Conservation (phyloP, 1,140 invertebrate genomes). For the Cyclina sinensis region DNA sequence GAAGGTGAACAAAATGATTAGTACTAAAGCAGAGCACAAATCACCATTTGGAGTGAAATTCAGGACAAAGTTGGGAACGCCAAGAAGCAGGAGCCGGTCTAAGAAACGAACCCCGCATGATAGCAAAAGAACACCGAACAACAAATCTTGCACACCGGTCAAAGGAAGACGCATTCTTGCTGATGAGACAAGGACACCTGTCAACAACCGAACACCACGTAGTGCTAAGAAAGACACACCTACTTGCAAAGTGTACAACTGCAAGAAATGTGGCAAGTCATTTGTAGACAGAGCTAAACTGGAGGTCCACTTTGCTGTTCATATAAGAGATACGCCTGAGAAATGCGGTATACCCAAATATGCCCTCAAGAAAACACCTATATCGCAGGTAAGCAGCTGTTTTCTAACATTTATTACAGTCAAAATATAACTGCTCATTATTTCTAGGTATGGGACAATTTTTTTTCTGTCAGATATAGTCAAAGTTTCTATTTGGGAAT, state of each 20-base stretch:
- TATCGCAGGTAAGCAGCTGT: neutral
- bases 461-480: no score
- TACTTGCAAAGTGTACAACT: neutral
- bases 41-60: conserved; percentile 30
- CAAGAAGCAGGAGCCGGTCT: neutral
- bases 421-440: no score
- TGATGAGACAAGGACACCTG: neutral
- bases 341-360: conserved; percentile 38
- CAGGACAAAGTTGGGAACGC: neutral
- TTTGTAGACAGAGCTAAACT: conserved; percentile 45
- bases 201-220: neutral
- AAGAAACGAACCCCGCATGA: neutral
- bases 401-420: no score
- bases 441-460: no score
- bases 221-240: neutral
- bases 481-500: no score
- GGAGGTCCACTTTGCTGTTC: conserved; percentile 40
- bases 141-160: neutral
- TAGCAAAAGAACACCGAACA: neutral
- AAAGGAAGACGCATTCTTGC: neutral
- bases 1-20: neutral
- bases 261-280: conserved; percentile 56
- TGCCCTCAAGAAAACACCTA: neutral
- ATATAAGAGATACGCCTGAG: conserved; percentile 31
- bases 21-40: neutral